phyloP scores from a whole-genome alignment of 1,140 invertebrate genomes.

The Zaprionus vittiger region DNA sequence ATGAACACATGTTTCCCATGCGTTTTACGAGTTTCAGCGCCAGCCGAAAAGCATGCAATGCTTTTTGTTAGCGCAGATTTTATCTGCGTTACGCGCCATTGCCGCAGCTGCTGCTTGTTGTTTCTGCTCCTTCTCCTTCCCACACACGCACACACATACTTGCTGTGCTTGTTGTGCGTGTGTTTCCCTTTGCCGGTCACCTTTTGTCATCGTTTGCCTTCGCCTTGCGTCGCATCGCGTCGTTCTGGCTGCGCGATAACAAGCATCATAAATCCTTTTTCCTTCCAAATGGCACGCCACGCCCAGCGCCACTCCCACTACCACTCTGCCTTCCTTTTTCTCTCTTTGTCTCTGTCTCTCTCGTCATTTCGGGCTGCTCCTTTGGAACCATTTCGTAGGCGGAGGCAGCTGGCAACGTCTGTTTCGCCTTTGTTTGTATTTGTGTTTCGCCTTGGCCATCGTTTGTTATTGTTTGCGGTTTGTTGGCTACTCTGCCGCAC shows the following conservation, averaged over 20 bases:
- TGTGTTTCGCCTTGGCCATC: conserved; percentile 59
- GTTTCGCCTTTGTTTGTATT: conserved; percentile 62
- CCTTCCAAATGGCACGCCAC: conserved; percentile 69
- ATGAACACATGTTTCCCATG: conserved; percentile 62
- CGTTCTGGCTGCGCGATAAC: conserved; percentile 71
- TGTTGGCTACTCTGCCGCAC: conserved; percentile 50
- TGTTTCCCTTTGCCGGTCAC: conserved; percentile 43
- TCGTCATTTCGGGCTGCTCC: conserved; percentile 17
- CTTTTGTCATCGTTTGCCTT: conserved; percentile 76
- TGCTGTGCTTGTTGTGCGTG: background rate
- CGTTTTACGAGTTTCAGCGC: conserved; percentile 31
- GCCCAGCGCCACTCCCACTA: conserved; percentile 9
- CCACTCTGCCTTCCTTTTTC: background rate
- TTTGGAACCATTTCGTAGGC: conserved; percentile 48
- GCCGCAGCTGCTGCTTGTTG: conserved; percentile 18
- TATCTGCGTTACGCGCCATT: conserved; percentile 70
- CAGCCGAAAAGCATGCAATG: conserved; percentile 61
- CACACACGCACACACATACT: background rate
- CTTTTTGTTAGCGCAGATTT: conserved; percentile 61
- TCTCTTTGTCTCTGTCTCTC: background rate
- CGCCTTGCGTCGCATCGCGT: conserved; percentile 18
- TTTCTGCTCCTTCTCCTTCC: background rate
- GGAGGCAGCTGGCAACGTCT: conserved; percentile 52
- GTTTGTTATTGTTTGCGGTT: conserved; percentile 82
- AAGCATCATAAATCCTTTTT: conserved; percentile 80